These are phyloP conservation scores for Epistrophe eligans DNA, from an alignment of 2,888 invertebrate genomes.

Conservation along the genomic window DNA sequence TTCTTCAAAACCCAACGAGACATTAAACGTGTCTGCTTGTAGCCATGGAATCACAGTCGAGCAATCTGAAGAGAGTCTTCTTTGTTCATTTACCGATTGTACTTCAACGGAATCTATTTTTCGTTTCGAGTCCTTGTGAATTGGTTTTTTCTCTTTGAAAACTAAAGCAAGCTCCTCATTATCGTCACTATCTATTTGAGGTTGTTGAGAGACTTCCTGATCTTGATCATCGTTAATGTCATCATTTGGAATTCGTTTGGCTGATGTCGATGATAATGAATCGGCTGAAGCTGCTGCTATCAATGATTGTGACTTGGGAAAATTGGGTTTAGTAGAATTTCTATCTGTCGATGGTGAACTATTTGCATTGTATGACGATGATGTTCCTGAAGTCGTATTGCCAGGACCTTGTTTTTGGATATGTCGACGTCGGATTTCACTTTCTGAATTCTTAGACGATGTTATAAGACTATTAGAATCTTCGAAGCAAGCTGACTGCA, in stretches of 20 bases:
- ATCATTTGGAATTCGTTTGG: constrained; percentile 64
- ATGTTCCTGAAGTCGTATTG: constrained; percentile 28
- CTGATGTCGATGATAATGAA: constrained; percentile 47
- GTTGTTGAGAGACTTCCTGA: constrained; percentile 81
- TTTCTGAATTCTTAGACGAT: constrained; percentile 78
- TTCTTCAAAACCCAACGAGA: constrained; percentile 86
- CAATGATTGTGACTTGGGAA: constrained; percentile 45
- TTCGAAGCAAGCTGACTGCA: constrained; percentile 82
- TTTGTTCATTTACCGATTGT: constrained; percentile 75
- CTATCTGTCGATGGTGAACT: not conserved
- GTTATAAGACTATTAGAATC: constrained; percentile 78
- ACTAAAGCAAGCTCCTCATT: constrained; percentile 75
- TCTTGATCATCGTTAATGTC: constrained; percentile 75
- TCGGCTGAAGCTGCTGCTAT: constrained; percentile 38
- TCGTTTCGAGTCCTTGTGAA: constrained; percentile 69
- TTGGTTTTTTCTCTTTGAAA: constrained; percentile 67
- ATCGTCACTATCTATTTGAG: constrained; percentile 81
- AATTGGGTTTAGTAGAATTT: constrained; percentile 13
- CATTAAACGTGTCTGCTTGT: constrained; percentile 86
- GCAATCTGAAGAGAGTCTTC: constrained; percentile 82
- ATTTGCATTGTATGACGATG: not conserved
- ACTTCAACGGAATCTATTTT: constrained; percentile 52
- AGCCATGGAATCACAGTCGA: constrained; percentile 85
- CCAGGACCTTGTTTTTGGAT: constrained; percentile 9
- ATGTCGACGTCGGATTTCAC: constrained; percentile 80